phyloP scores from a whole-genome alignment of 2,113 vertebrate genomes.

The Dasyprocta punctata region DNA sequence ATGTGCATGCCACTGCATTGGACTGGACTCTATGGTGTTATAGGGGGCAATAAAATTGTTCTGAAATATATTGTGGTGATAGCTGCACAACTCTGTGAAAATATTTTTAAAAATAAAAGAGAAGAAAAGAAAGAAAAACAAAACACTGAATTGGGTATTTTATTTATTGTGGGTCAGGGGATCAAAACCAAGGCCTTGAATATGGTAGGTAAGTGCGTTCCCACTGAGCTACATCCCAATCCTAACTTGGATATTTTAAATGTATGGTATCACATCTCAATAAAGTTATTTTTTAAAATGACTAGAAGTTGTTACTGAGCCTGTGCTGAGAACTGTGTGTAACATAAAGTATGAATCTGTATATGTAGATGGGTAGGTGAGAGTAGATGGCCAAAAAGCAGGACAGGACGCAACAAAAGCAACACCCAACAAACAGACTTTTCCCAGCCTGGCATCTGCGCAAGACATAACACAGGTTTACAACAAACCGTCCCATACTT shows the following conservation, averaged over 20 bases:
- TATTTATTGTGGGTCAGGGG: background rate
- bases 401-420: background rate
- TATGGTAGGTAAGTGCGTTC: background rate
- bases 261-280: background rate
- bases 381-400: background rate
- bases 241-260: background rate
- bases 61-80: background rate
- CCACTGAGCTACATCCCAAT: background rate
- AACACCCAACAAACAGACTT: background rate
- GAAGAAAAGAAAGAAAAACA: background rate
- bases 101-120: background rate
- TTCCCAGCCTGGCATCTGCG: background rate
- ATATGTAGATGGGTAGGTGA: background rate
- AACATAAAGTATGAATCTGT: background rate
- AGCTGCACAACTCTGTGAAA: background rate
- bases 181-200: background rate
- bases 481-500: background rate
- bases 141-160: background rate
- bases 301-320: background rate
- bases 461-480: background rate
- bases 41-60: background rate
- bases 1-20: background rate
- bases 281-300: slow-evolving; percentile 36
- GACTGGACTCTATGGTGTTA: background rate
- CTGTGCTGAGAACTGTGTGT: background rate